Conservation (phyloP, 2,888 invertebrate genomes). For the Nephrotoma flavescens region DNA sequence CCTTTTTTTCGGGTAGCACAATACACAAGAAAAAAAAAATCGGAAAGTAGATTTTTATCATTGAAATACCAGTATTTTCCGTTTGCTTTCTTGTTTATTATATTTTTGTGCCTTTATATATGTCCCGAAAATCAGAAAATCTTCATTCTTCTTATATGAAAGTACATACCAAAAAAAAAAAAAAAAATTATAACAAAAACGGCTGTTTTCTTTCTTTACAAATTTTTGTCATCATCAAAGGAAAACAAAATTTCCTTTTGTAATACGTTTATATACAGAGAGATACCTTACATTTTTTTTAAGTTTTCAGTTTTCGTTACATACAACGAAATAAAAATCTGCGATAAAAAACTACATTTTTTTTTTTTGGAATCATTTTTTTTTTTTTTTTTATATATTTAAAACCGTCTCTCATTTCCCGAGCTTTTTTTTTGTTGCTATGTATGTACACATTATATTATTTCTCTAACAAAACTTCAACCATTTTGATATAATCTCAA, state of each 20-base stretch:
- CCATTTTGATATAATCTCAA: slow-evolving; percentile 2
- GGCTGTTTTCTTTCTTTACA: background rate
- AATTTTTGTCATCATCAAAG: slow-evolving; percentile 5
- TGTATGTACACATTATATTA: background rate
- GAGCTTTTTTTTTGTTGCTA: background rate
- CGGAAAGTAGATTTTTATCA: background rate
- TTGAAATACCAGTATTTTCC: background rate
- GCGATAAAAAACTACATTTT: background rate
- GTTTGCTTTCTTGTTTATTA: background rate
- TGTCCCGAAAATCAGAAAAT: background rate
- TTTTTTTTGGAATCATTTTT: background rate
- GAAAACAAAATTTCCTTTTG: slow-evolving; percentile 3
- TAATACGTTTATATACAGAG: background rate
- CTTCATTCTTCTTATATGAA: background rate
- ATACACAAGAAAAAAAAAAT: background rate
- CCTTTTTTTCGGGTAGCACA: background rate
- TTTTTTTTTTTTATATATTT: background rate
- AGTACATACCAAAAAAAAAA: background rate
- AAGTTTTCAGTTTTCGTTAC: background rate
- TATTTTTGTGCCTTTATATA: background rate
- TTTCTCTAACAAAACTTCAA: slow-evolving; percentile 2
- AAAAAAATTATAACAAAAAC: background rate
- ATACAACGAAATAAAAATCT: background rate
- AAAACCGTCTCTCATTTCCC: background rate
- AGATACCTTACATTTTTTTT: background rate